Base-by-base conservation (phyloP, 2,888 invertebrate species). In the Megaustenia siamemsis region DNA sequence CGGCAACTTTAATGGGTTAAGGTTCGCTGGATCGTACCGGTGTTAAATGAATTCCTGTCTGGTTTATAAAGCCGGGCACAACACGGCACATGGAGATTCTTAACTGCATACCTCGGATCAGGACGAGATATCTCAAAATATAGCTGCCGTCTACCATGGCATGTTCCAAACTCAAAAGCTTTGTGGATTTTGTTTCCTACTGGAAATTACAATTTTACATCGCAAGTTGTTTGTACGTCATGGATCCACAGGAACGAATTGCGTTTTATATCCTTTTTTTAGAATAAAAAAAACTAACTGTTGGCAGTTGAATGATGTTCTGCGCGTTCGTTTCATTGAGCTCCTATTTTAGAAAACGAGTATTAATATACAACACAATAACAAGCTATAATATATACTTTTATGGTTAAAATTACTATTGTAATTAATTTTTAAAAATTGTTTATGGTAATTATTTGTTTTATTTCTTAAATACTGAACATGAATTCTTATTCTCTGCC, bases 201-300 rank as follows among this genome's bases (percentile, higher is more conserved):
- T 82, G 82, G 82, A 82, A 82, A 82, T 63, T 82, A 45, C 82
- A 82, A 38, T 82, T 82, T 66, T 75, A 71, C 66, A 43, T 82
- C 28, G 77, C 69, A 28, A 77, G 75, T 38, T 63, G 45, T 15
- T 43, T 83, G 68, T 77, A 83, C 18, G 78, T 78, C 8, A 77
- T 83, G 83, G 69, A 83, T 40, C 66, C 69, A n/a, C n/a, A 49
- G 12, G 83, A 83, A 66, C 75, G 60, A 82, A 76, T 82, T 24
- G 76, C 43, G 3, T 75, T 82, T 63, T 60, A 82, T 82, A 82
- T 82, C 82, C 82, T 82, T 82, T 82, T 82, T 63, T 24, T n/a
- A 60, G 1, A n/a, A 3, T 6, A 32, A 45, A 45, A n/a, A n/a
- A n/a, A n/a, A n/a, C n/a, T n/a, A n/a, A n/a, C n/a, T n/a, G n/a